Base-by-base conservation (phyloP, 2,113 vertebrate species). In the Scophthalmus maximus region DNA sequence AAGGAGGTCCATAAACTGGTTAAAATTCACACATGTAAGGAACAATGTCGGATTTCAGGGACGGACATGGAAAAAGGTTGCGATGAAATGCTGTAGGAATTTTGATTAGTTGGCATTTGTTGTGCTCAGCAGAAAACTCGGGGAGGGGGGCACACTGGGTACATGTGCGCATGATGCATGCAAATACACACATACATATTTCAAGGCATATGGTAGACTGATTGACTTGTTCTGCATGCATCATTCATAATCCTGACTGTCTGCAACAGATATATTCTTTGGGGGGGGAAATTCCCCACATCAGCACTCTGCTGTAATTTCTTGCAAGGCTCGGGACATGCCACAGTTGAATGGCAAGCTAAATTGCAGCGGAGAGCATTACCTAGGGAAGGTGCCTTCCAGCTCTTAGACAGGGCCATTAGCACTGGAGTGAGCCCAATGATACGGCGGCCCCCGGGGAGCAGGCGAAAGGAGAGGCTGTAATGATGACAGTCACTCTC, bases 201-300 rank as follows among this genome's bases (percentile, higher is more conserved):
- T 73, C 42, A 26, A 68, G 49, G 56, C 83, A 82, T 83, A 74
- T 29, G 65, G 68, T 18, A 8, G 57, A 58, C 82, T 62, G 74
- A 88, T 87, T 87, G 77, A 87, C 82, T 88, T 79, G 59, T 82
- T 79, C 78, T 70, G 68, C 69, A 73, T 83, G 73, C 82, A 91
- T 91, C 89, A 87, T 83, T 93, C 87, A 91, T 87, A 86, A 87
- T 86, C 89, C 82, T 63, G 40, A 71, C 73, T 78, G 84, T 82
- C 80, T 75, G 85, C 40, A 76, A 77, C 76, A 77, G 68, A 86
- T 51, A 73, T 57, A 87, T 73, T 83, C 73, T 83, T 73, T 60
- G 26, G 76, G 58, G 17, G 68, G 40, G 69, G 76, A 79, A 89
- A 88, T 76, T 84, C 78, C 78, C 84, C 86, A 59, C 78, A 81